Evolutionary conservation across 2,888 invertebrate species (phyloP), one percentile per base, ranked within the genome.

Genomic region (Agrochola macilenta): DNA sequence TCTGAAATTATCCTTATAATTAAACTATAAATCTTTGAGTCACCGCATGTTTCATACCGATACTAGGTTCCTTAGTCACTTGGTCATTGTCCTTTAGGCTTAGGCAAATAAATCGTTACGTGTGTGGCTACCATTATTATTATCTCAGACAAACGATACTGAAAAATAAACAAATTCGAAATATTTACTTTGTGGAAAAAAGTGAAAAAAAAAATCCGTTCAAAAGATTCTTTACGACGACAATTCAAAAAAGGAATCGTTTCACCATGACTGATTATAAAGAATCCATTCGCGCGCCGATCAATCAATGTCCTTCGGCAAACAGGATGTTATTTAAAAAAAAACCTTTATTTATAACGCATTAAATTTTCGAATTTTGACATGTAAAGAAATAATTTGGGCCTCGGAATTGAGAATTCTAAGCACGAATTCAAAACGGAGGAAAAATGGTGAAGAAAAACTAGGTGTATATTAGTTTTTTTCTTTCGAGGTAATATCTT

Each of bases 231-330:
- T 81, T 75, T 78, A 69, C 49, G 77, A 69, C 76, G 69, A 78
- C 87, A 84, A 79, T 87, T 87, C 70, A 65, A 74, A 85, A 85
- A 79, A 77, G 75, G 80, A 82, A 85, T 74, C 88, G 79, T 79
- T 87, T 80, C 74, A 77, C 77, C 79, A 83, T 84, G 89, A 83
- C 83, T 77, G 89, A 86, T 87, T 86, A 81, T 82, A 82, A 81
- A 78, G 86, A 89, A 85, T 84, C 83, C 77, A 81, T 84, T 80
- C 82, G 26, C 78, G 71, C 64, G 73, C 73, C 82, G 82, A 90
- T 90, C 90, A 85, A 89, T 90, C 90, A 90, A 87, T 76, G 88
- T 89, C 84, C 64, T 30, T 79, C 52, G 76, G 70, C 77, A 82
- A 87, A 84, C 78, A 87, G 65, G 78, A 81, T 73, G 79, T 82